A percentile compares a stretch with the other conserved stretches of the same genome.
These are phyloP conservation scores for Punctoribates punctum DNA, from an alignment of 2,888 invertebrate genomes.

Conservation along the genomic window DNA sequence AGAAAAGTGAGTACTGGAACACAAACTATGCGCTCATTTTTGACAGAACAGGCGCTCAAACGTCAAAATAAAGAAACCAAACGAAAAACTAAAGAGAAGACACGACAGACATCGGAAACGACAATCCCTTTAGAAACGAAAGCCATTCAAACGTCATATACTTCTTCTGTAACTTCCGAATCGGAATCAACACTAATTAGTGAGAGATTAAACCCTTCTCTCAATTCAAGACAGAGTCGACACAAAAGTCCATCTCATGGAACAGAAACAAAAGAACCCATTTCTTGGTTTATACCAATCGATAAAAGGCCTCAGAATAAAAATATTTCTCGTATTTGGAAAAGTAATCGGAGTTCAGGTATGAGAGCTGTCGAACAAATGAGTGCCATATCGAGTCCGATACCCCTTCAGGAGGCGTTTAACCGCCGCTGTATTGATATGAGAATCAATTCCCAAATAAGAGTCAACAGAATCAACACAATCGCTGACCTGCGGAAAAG, in stretches of 20 bases:
- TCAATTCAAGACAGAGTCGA: not conserved
- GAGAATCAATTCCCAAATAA: conserved; percentile 27
- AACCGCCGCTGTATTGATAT: conserved; percentile 14
- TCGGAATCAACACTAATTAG: not conserved
- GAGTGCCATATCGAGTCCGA: not conserved
- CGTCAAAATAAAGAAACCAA: not conserved
- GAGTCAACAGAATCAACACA: conserved; percentile 35
- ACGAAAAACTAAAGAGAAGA: not conserved
- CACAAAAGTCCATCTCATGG: no score
- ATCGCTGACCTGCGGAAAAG: conserved; percentile 30
- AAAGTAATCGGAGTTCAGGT: not conserved
- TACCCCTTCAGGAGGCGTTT: conserved; percentile 36
- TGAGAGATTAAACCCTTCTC: not conserved
- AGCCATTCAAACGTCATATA: not conserved
- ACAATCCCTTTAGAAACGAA: not conserved
- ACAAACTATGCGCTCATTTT: conserved; percentile 2
- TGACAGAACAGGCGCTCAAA: conserved; percentile 20
- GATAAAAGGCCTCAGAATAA: not conserved
- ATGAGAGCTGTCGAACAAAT: not conserved
- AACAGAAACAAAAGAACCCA: not conserved
- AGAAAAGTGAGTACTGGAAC: not conserved
- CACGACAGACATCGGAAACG: not conserved
- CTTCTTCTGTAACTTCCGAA: not conserved
- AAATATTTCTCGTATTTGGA: not conserved
- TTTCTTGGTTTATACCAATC: conserved; percentile 33